These are phyloP conservation scores for Rhinichthys klamathensis DNA, from an alignment of 2,113 vertebrate species.

Conservation along the genomic window DNA sequence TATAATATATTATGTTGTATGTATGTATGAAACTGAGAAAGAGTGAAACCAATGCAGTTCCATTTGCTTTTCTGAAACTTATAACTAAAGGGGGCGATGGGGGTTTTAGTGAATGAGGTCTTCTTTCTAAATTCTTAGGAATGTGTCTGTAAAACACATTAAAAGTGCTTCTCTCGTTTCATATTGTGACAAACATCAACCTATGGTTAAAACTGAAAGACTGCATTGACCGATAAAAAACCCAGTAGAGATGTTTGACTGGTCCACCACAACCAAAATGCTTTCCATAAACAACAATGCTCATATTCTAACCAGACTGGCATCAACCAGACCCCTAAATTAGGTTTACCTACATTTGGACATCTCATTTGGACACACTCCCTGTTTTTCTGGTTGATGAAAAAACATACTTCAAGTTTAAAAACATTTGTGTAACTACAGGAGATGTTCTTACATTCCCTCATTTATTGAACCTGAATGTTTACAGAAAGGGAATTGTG, in stretches of 20 bases:
- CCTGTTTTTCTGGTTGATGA: slow-evolving; percentile 11
- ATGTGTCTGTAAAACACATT: slow-evolving; percentile 12
- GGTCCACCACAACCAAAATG: not conserved
- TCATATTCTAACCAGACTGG: slow-evolving; percentile 3
- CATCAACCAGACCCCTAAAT: not conserved
- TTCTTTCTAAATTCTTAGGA: slow-evolving; percentile 4
- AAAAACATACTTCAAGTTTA: slow-evolving; percentile 44
- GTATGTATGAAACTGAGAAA: not conserved
- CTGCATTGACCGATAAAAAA: not conserved
- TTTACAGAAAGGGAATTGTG: slow-evolving; percentile 46
- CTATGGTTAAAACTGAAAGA: not conserved
- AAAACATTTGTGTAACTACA: slow-evolving; percentile 43
- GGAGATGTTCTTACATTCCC: slow-evolving; percentile 19
- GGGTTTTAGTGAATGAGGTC: not conserved
- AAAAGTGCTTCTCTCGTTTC: not conserved
- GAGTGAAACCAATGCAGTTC: not conserved
- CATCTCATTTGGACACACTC: slow-evolving; percentile 16
- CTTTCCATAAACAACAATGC: not conserved
- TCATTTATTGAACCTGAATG: slow-evolving; percentile 40
- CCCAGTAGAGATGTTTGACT: too few species aligned
- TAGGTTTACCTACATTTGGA: slow-evolving; percentile 16
- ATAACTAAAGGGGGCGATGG: not conserved
- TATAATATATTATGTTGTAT: not conserved
- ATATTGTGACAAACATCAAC: not conserved
- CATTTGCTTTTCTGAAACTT: not conserved